Evolutionary conservation across 2,888 invertebrate genomes (phyloP), one percentile per base, ranked within the genome.

Genomic region (Cremastobaeus sp.): DNA sequence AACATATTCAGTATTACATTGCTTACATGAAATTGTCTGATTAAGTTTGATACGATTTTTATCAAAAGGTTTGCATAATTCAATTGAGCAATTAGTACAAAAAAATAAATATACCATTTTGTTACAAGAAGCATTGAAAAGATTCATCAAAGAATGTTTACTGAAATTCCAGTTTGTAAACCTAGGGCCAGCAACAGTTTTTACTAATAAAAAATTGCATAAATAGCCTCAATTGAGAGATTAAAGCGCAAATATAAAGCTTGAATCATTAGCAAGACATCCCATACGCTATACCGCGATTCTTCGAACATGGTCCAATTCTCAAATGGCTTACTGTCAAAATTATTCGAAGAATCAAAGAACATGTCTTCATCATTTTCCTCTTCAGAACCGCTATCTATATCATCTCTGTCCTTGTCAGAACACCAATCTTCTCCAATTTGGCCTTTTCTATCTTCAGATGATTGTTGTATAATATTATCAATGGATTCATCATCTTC

Each of bases 151-250:
- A 8, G 18, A 28, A 32, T 55, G 30, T 18, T 41, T 39, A 32
- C 55, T 55, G 1, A 55, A 55, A 18, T 41, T 41, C 32, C n/a
- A 11, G 8, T 55, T 55, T 18, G 14, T 4, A 11, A 55, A 55
- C 20, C 12, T 6, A 25, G 20, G 12, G 12, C 48, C 48, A 20
- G 48, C 48, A 3, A 32, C 6, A n/a, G 30, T 50, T 32, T 34
- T 50, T 11, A 50, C 34, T n/a, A 43, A 6, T 5, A 11, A 0
- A 34, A 50, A 32, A 32, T 12, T 11, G 48, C 34, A n/a, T 50
- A 50, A 11, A 32, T 50, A 8, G 34, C 48, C 17, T 50, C 48
- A 17, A 34, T 9, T 4, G 48, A 50, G 0, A 50, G 4, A 34
- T 34, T 32, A 34, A 11, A 20, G 32, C 34, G 18, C 18, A 50